These are phyloP conservation scores for Tenthredo distinguenda DNA, from an alignment of 2,888 invertebrate genomes.

Conservation along the genomic window DNA sequence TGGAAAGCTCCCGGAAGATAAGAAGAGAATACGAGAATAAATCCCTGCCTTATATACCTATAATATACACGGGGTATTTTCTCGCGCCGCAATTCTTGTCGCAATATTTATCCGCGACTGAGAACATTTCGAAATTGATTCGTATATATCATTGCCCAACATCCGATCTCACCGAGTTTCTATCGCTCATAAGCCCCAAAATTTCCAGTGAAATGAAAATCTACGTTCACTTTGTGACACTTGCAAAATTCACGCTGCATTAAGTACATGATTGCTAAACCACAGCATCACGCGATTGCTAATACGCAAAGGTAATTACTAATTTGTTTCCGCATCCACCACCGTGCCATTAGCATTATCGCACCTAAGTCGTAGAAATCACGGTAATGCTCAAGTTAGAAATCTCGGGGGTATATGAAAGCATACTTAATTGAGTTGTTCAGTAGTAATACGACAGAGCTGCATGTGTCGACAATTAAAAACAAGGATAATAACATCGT, in stretches of 20 bases:
- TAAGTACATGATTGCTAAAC: background rate
- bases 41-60: background rate
- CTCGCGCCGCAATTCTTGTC: slow-evolving; percentile 11
- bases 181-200: background rate
- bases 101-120: background rate
- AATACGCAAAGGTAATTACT: background rate
- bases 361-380: background rate
- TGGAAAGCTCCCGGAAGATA: background rate
- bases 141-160: background rate
- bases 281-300: background rate
- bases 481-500: background rate
- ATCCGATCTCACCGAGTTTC: slow-evolving; percentile 3
- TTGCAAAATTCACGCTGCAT: background rate
- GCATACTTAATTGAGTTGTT: background rate
- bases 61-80: background rate
- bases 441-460: background rate
- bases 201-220: background rate
- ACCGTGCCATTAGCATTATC: background rate
- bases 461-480: background rate
- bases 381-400: background rate
- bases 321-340: background rate
- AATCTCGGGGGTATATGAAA: background rate
- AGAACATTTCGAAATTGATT: slow-evolving; percentile 3
- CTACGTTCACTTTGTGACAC: background rate
- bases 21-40: background rate